These are phyloP conservation scores for Hipparchia sbordonii DNA, from an alignment of 2,888 invertebrate genomes.

Conservation along the genomic window DNA sequence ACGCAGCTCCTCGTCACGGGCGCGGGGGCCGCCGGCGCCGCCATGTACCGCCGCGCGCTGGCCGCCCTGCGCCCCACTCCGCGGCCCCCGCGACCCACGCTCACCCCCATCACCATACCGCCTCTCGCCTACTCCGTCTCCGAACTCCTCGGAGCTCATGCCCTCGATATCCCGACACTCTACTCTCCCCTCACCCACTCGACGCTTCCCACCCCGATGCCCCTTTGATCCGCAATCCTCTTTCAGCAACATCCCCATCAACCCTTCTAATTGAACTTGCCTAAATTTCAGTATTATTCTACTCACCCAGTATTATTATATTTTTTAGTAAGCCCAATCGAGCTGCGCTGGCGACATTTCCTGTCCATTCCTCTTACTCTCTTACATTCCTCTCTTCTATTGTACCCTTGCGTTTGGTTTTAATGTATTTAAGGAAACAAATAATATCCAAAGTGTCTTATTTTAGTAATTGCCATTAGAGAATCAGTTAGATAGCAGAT, in stretches of 20 bases:
- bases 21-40: slow-evolving; percentile 61
- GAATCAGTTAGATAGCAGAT: slow-evolving; percentile 76
- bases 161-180: slow-evolving; percentile 88
- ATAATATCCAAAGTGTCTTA: slow-evolving; percentile 80
- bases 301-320: slow-evolving; percentile 15
- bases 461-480: slow-evolving; percentile 80
- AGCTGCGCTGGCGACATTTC: slow-evolving; percentile 46
- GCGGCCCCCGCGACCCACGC: slow-evolving; percentile 66
- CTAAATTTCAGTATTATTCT: slow-evolving; percentile 25
- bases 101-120: slow-evolving; percentile 68
- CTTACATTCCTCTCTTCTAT: slow-evolving; percentile 70
- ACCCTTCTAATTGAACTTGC: slow-evolving; percentile 59
- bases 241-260: slow-evolving; percentile 79
- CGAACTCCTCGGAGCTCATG: slow-evolving; percentile 84
- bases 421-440: slow-evolving; percentile 68
- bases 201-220: slow-evolving; percentile 78
- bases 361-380: slow-evolving; percentile 66
- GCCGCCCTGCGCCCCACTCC: slow-evolving; percentile 73
- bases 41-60: slow-evolving; percentile 72
- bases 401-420: slow-evolving; percentile 59
- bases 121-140: slow-evolving; percentile 79
- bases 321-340: slow-evolving; percentile 16
- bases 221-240: slow-evolving; percentile 80
- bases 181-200: slow-evolving; percentile 88
- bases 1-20: slow-evolving; percentile 72